Evolutionary conservation across 2,888 invertebrate genomes (phyloP), one percentile per base, ranked within the genome.

Genomic region (Polylopha cassiicola): DNA sequence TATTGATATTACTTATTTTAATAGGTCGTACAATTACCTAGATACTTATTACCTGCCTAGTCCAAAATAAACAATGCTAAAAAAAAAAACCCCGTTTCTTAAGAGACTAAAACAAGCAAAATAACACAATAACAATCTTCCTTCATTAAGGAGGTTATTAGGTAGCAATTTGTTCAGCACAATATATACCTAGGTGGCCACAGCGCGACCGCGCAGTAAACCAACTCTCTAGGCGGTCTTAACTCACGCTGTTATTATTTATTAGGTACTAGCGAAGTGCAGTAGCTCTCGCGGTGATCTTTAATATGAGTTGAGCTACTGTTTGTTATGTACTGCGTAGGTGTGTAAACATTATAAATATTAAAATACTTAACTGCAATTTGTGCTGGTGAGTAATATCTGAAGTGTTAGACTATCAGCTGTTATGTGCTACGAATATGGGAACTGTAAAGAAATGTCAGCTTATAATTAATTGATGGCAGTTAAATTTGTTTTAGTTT

Each of bases 91-190:
- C n/a, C n/a, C n/a, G n/a, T n/a, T n/a, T n/a, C n/a, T n/a, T n/a
- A n/a, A n/a, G n/a, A n/a, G n/a, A n/a, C n/a, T n/a, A n/a, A n/a
- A n/a, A n/a, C n/a, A n/a, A n/a, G n/a, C 50, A 48, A 39, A 54
- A 54, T 52, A 52, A 57, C n/a, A 54, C 52, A 54, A 49, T 48
- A 50, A 27, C 48, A 52, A 55, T 53, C 56, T 68, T 58, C 68
- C 73, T 81, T 82, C 77, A 81, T 84, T 82, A 84, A 79, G 73
- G 75, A n/a, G 77, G 78, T 81, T 81, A 81, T 80, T 80, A 84
- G 80, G 78, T 76, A 75, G 73, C 78, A 84, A 84, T 82, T 84
- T 84, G 84, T 81, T 79, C 71, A 78, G 78, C 74, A 77, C 79
- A 82, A 82, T 78, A 73, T 81, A 80, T 73, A 65, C 73, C 76